phyloP scores from a whole-genome alignment of 2,888 invertebrate genomes.

The Griposia aprilina region DNA sequence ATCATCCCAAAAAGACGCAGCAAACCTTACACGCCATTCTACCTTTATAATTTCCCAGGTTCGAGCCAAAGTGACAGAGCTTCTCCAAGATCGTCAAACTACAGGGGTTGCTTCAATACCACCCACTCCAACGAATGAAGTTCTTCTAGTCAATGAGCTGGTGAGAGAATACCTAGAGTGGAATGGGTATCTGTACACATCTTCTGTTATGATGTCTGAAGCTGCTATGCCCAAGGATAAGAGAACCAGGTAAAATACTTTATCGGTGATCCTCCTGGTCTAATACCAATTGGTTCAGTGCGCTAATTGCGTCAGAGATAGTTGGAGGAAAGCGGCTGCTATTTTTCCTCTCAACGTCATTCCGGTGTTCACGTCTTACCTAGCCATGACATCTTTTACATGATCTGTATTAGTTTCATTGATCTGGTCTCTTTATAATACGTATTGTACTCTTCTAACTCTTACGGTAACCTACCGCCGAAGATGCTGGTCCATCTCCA shows the following conservation, averaged over 20 bases:
- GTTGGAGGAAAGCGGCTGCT: neutral
- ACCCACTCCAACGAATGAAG: conserved; percentile 79
- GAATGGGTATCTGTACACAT: conserved; percentile 93
- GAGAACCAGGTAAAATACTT: conserved; percentile 64
- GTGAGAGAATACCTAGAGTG: conserved; percentile 93
- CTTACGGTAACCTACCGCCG: neutral
- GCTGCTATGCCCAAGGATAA: conserved; percentile 79
- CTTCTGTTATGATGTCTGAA: conserved; percentile 89
- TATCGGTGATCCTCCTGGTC: neutral
- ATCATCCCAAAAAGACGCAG: neutral
- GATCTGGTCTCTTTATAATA: neutral
- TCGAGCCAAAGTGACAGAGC: conserved; percentile 83
- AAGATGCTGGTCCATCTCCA: neutral
- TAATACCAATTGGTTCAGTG: neutral
- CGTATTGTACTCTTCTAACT: neutral
- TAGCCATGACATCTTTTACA: neutral
- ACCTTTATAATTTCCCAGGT: conserved; percentile 71
- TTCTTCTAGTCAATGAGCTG: conserved; percentile 91
- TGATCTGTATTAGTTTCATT: neutral
- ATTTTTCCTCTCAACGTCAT: neutral
- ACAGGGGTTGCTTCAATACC: conserved; percentile 69
- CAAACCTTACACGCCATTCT: neutral
- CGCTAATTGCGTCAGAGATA: neutral
- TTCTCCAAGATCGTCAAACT: conserved; percentile 79
- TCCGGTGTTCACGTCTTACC: neutral